Evolutionary conservation across 1,140 invertebrate genomes (phyloP), one percentile per base, ranked within the genome.

Genomic region (Chrysoperla carnea): DNA sequence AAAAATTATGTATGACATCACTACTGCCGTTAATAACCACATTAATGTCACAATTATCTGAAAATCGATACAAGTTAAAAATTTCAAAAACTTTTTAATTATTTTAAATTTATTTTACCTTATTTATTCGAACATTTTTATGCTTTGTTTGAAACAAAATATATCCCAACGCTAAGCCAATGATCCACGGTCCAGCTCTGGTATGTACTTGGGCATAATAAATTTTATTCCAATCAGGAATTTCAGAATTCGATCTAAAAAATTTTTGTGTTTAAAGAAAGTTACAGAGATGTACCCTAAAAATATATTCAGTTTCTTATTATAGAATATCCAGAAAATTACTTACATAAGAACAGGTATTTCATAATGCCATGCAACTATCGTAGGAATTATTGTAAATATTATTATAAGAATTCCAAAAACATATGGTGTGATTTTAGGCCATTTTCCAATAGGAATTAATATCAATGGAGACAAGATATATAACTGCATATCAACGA

Each of bases 401-500:
- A 43, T 13, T 11, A 42, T 31, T 11, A 44, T 11, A 8, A 44
- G 13, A n/a, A 6, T 37, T 27, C 33, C 12, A 23, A 36, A 40
- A 5, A 14, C 3, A 12, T 46, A 15, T 15, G 23, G 35, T 14
- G 14, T 13, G 8, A 27, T 13, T 47, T 44, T 51, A 9, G 48
- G 46, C 15, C 46, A 53, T 37, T 46, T 48, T 15, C 40, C 39
- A 7, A 64, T 45, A 1, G 56, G 51, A 35, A 57, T 51, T 1
- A 64, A 46, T 39, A 64, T 51, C 4, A 64, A n/a, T 28, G 63
- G 64, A 12, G 62, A 56, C 12, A 60, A 29, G 23, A 53, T 45
- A 40, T 52, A 61, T 8, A 63, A 42, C 39, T 65, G 63, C 58
- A 60, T 63, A 46, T 65, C 63, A 5, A 58, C 56, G 6, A 55